Evolutionary conservation across 2,888 invertebrate genomes (phyloP), one percentile per base, ranked within the genome.

Genomic region (Nomada fucata): DNA sequence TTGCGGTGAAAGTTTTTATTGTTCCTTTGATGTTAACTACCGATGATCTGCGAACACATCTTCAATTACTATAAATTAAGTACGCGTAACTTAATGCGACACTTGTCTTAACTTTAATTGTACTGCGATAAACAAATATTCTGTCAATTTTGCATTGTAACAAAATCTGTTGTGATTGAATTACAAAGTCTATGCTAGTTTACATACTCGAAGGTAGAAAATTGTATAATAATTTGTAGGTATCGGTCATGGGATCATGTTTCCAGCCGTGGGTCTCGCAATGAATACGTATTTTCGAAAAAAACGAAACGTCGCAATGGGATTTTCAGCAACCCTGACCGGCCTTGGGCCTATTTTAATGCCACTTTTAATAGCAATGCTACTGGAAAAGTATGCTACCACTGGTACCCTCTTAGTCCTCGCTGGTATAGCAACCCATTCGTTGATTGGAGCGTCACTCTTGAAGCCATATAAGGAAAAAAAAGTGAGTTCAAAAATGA

Each of bases 221-320:
- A 23, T 29, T 0, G 47, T 4, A 47, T 36, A 10, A 20, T 60
- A 29, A 26, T 63, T 82, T 59, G 2, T 88, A 95, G 95, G 95
- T 59, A 79, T 94, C 53, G 95, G 95, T 2, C 94, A 94, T 82
- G 94, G 94, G 47, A 93, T 94, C 55, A 84, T 94, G 59, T 93
- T 94, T 89, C 94, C 94, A 29, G 94, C 94, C 5, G 94, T 94
- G 53, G 94, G 93, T 82, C 88, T 95, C 64, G 94, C 95, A 0
- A 90, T 94, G 47, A 95, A 94, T 82, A 93, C 94, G 2, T 95
- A 95, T 82, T 95, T 95, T 88, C 93, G 94, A 67, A 93, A 94
- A 86, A 94, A 93, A 86, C 92, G 95, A 64, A 94, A 94, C 44
- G 84, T 94, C 72, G 95, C 95, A 2, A 93, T 94, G 86, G 94